phyloP scores from a whole-genome alignment of 2,797 vertebrate species.

The Ptychadena robeensis region DNA sequence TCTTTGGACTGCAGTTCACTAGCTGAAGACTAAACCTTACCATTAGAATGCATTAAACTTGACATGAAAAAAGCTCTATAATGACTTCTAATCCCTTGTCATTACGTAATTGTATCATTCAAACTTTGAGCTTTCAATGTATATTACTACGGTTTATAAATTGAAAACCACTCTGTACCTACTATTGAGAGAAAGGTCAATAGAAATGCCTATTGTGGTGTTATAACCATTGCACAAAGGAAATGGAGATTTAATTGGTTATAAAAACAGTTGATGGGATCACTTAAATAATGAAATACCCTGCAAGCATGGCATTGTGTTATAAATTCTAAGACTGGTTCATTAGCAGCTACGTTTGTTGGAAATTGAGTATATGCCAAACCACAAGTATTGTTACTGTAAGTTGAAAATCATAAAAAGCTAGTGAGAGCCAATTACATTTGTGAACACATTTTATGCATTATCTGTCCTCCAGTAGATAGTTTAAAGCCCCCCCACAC shows the following conservation, averaged over 20 bases:
- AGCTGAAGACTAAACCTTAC: background rate
- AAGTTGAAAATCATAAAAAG: background rate
- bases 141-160: background rate
- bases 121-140: background rate
- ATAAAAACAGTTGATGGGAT: background rate
- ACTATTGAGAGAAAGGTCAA: background rate
- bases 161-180: background rate
- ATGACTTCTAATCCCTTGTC: background rate
- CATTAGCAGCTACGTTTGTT: background rate
- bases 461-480: too few species aligned
- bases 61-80: background rate
- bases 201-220: background rate
- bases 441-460: background rate
- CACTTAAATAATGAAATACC: background rate
- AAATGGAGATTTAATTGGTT: background rate
- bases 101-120: background rate
- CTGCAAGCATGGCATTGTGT: conserved; percentile 2
- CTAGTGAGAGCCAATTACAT: background rate
- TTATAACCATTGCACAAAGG: background rate
- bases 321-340: background rate
- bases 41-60: background rate
- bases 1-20: too few species aligned
- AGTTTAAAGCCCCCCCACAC: too few species aligned
- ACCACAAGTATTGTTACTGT: background rate
- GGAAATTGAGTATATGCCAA: background rate